Evolutionary conservation across 2,113 vertebrate genomes (phyloP).

Genomic region (Craseonycteris thonglongyai): DNA sequence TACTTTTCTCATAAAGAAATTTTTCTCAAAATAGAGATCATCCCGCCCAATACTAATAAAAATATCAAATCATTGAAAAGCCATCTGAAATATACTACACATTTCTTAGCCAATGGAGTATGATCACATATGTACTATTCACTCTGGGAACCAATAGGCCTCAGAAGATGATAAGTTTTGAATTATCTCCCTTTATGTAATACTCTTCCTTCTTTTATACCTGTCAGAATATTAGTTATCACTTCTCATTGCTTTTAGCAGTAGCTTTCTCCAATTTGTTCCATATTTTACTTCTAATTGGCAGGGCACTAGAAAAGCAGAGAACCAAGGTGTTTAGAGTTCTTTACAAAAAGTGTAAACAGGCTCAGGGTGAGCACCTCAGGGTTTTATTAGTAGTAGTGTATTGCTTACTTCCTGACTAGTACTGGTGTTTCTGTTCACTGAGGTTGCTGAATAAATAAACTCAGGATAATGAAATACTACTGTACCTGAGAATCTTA

Average conservation of each 20-base stretch:
- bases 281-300: neutral
- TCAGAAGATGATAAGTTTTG: neutral
- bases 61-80: neutral
- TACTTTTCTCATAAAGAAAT: neutral
- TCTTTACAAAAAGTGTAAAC: neutral
- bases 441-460: neutral
- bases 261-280: neutral
- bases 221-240: neutral
- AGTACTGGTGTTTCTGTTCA: neutral
- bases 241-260: neutral
- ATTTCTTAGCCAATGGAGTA: neutral
- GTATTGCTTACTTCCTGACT: neutral
- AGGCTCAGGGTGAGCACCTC: neutral
- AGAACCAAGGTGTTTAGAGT: neutral
- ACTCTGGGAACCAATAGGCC: neutral
- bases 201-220: neutral
- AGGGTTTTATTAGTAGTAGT: neutral
- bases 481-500: neutral
- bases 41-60: neutral
- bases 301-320: neutral
- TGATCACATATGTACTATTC: rapidly evolving
- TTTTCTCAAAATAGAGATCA: neutral
- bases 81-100: neutral
- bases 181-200: neutral
- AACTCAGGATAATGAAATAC: neutral